Evolutionary conservation across 2,888 invertebrate genomes (phyloP).

Genomic region (Cynaeus angustus): DNA sequence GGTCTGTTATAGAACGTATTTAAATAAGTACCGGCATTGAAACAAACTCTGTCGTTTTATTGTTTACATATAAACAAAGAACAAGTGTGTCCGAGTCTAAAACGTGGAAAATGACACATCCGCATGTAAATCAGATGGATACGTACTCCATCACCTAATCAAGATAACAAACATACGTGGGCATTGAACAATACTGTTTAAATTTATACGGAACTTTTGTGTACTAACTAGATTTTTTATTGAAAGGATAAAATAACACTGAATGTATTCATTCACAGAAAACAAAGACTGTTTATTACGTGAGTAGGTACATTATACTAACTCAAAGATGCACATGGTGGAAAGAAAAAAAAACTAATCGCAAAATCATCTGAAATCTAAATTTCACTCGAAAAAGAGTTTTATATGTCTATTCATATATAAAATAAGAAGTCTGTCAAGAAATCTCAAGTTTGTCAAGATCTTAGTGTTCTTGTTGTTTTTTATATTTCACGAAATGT

Average conservation of each 20-base stretch:
- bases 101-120: conserved; percentile 27
- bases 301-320: not conserved
- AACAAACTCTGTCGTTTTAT: conserved; percentile 13
- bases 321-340: not conserved
- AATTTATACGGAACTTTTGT: conserved; percentile 23
- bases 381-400: too few species aligned
- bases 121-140: conserved; percentile 23
- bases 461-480: too few species aligned
- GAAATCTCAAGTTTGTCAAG: too few species aligned
- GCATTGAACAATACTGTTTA: conserved; percentile 17
- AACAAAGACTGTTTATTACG: not conserved
- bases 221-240: conserved; percentile 28
- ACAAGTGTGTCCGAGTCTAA: conserved; percentile 21
- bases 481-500: too few species aligned
- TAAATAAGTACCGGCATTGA: conserved; percentile 11
- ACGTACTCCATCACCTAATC: conserved; percentile 34
- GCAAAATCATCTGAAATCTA: too few species aligned
- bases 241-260: conserved; percentile 13
- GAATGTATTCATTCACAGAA: conserved; percentile 10
- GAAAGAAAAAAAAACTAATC: too few species aligned
- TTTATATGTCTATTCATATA: too few species aligned
- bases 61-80: conserved; percentile 21
- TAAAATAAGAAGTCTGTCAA: too few species aligned
- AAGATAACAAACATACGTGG: conserved; percentile 30
- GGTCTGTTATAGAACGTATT: not conserved